Percentiles rank a stretch among this genome's conserved stretches.
phyloP scores from a whole-genome alignment of 2,888 invertebrate genomes.

The Apamea monoglypha region DNA sequence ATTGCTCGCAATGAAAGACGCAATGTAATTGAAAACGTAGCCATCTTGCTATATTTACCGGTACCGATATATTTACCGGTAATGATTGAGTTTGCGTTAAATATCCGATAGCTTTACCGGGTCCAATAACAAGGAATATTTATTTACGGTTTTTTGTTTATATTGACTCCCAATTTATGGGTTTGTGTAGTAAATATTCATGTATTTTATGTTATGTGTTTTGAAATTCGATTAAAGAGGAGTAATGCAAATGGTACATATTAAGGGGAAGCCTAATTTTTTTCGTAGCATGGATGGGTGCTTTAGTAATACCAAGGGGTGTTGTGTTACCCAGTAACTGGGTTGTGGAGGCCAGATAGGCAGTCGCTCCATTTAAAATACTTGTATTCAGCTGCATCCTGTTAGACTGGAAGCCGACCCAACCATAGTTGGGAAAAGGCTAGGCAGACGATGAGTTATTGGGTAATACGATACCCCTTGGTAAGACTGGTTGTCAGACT shows the following conservation, averaged over 20 bases:
- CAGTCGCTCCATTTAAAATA: not conserved
- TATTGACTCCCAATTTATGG: slow-evolving; percentile 39
- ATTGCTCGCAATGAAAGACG: slow-evolving; percentile 55
- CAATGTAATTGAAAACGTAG: slow-evolving; percentile 58
- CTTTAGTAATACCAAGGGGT: not conserved
- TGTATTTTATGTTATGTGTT: slow-evolving; percentile 25
- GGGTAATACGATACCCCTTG: too few relatives aligned
- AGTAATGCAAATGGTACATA: slow-evolving; percentile 21
- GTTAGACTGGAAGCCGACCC: not conserved
- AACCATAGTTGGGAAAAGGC: not conserved
- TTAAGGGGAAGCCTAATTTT: not conserved
- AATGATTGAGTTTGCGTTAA: slow-evolving; percentile 64
- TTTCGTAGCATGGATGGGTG: not conserved
- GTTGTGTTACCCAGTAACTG: not conserved
- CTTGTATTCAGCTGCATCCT: not conserved
- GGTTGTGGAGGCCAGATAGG: not conserved
- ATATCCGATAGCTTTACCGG: slow-evolving; percentile 62
- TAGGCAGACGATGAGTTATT: not conserved
- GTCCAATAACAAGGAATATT: slow-evolving; percentile 54
- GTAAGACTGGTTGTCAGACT: too few relatives aligned
- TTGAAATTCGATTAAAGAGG: slow-evolving; percentile 19
- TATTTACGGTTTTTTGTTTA: slow-evolving; percentile 51
- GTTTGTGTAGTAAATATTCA: slow-evolving; percentile 42
- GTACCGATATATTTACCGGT: slow-evolving; percentile 41
- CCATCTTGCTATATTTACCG: slow-evolving; percentile 58